Evolutionary conservation across 2,888 invertebrate species (phyloP).

Genomic region (Vannuccia rotundouncinata): DNA sequence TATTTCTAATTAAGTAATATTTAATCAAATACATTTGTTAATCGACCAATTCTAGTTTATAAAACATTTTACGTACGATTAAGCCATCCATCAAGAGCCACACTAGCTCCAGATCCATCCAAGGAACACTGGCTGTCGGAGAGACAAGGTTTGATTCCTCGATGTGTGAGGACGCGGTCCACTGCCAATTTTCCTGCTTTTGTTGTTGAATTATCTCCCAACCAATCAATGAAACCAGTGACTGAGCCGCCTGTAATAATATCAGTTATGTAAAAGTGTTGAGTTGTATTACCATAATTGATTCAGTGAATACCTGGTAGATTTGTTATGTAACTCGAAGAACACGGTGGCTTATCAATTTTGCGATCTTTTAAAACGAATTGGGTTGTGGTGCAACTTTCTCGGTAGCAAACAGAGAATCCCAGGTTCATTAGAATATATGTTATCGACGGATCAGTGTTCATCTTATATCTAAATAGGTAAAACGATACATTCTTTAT

Average conservation of each 20-base stretch:
- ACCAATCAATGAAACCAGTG: constrained; percentile 39
- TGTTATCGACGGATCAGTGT: background rate
- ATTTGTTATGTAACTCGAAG: constrained; percentile 38
- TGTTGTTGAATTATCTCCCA: constrained; percentile 31
- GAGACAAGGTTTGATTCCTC: background rate
- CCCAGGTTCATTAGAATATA: background rate
- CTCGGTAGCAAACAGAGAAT: background rate
- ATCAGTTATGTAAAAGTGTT: no score
- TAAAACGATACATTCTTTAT: no score
- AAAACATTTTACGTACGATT: no score
- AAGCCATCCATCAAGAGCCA: constrained; percentile 3
- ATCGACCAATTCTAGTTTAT: no score
- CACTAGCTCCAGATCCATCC: background rate
- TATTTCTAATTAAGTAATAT: no score
- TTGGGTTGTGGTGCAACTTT: background rate
- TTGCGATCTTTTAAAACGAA: constrained; percentile 37
- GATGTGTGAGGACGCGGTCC: background rate
- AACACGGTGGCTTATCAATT: constrained; percentile 41
- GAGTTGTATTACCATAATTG: no score
- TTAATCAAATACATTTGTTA: no score
- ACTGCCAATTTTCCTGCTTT: background rate
- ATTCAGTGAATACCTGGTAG: constrained; percentile 41
- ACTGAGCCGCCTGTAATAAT: constrained; percentile 39
- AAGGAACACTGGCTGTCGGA: background rate
- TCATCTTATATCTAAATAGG: background rate